Evolutionary conservation across 2,888 invertebrate genomes (phyloP), one percentile per base, ranked within the genome.

Genomic region (Tinea pellionella): DNA sequence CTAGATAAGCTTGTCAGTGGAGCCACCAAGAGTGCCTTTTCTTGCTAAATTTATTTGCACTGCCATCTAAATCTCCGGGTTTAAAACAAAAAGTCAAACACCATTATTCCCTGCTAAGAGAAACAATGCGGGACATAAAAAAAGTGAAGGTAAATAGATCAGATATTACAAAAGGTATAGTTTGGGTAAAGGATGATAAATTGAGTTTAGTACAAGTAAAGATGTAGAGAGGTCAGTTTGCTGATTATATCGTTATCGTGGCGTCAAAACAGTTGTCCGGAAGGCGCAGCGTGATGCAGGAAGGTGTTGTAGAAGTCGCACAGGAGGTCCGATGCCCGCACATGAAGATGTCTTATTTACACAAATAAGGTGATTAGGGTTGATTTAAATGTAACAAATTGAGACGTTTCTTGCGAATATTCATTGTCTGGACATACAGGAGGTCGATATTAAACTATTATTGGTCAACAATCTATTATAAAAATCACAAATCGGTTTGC

Each of bases 261-360:
- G 85, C 78, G 85, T 85, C 84, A 87, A 85, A 85, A 82, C 77
- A 67, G 73, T 74, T 87, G 86, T 87, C 82, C 79, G 76, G 72
- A 66, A 43, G 67, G 19, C 85, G 64, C 86, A 71, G 80, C 81
- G 76, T 83, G 87, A 74, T 68, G 82, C 83, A 86, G 85, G 84
- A 86, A 86, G 85, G 77, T 80, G 65, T 61, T 70, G 68, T 74
- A 57, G 32, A 59, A 41, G 16, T 42, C 42, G 7, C 19, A 75
- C 70, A 74, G 77, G 77, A 77, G 78, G 80, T 70, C 70, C 9
- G 62, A 61, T 69, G 77, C 67, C 85, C 86, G 80, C 86, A 82
- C 86, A 85, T 68, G 70, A 66, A 81, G 84, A 86, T 69, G 68
- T 80, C 86, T 86, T 67, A 81, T 70, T 86, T 78, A 65, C 65